A percentile compares a stretch with the other conserved stretches of the same genome.
Evolutionary conservation across 2,113 vertebrate species (phyloP).

Genomic region (Suncus etruscus): DNA sequence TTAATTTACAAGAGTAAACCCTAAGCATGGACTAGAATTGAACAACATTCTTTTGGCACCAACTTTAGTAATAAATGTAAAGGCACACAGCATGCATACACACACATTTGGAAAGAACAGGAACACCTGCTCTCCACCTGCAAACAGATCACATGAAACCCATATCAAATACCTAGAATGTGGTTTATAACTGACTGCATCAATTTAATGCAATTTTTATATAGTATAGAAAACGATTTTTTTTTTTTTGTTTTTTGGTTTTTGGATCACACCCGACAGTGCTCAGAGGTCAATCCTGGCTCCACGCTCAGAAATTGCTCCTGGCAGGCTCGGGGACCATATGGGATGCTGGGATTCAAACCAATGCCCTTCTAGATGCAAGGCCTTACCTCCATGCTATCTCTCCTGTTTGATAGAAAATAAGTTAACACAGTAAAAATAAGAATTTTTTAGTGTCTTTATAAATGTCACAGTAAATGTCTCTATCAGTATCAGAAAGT

Average conservation of each 20-base stretch:
- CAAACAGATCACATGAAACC: slow-evolving; percentile 21
- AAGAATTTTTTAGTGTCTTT: slow-evolving; percentile 6
- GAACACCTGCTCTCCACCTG: slow-evolving; percentile 41
- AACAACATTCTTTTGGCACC: slow-evolving; percentile 63
- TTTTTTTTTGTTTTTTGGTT: no score
- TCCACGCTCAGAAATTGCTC: no score
- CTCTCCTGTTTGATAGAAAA: background rate
- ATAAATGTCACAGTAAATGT: background rate
- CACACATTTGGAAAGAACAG: slow-evolving; percentile 57
- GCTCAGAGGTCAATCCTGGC: no score
- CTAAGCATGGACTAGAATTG: slow-evolving; percentile 82
- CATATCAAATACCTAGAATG: slow-evolving; percentile 50
- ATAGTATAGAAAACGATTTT: background rate
- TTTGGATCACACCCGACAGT: no score
- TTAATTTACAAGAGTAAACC: slow-evolving; percentile 72
- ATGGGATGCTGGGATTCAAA: no score
- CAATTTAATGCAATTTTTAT: slow-evolving; percentile 24
- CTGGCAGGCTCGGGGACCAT: no score
- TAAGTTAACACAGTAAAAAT: slow-evolving; percentile 32
- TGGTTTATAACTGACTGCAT: slow-evolving; percentile 36
- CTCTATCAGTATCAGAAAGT: background rate
- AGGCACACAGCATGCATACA: slow-evolving; percentile 52
- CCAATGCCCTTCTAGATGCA: no score
- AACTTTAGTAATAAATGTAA: slow-evolving; percentile 66
- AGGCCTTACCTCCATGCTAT: background rate